A percentile compares a stretch with the other conserved stretches of the same genome.
These are phyloP conservation scores for Galendromus occidentalis DNA, from an alignment of 1,140 invertebrate genomes.

Conservation along the genomic window DNA sequence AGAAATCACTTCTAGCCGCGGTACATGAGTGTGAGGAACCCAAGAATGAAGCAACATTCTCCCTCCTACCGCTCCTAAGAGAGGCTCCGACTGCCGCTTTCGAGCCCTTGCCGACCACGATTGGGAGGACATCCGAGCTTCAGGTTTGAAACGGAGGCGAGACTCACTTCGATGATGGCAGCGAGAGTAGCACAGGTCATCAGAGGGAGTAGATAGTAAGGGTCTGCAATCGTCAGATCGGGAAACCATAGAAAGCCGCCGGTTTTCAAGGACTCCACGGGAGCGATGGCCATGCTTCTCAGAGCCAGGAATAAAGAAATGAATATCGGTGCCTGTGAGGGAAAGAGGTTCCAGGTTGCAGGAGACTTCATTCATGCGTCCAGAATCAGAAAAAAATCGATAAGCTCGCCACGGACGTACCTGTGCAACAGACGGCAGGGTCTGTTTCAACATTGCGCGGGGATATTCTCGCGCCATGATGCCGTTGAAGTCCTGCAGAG, in stretches of 20 bases:
- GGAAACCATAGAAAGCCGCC: conserved; percentile 80
- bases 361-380: no score
- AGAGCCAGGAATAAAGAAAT: conserved; percentile 71
- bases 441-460: no score
- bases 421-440: no score
- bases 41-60: neutral
- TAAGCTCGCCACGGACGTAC: no score
- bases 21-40: no score
- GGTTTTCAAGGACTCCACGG: conserved; percentile 59
- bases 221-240: conserved; percentile 75
- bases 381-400: no score
- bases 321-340: conserved; percentile 56
- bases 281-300: conserved; percentile 57
- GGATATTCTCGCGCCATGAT: no score
- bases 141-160: conserved; percentile 4
- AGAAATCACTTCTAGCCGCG: no score
- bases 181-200: conserved; percentile 57
- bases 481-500: no score
- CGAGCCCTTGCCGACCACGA: neutral
- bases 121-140: neutral
- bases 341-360: conserved; percentile 2
- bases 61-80: neutral
- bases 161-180: conserved; percentile 49
- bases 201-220: conserved; percentile 62
- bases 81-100: neutral